phyloP scores from a whole-genome alignment of 2,888 invertebrate species.

The Lasioglossum calceatum region DNA sequence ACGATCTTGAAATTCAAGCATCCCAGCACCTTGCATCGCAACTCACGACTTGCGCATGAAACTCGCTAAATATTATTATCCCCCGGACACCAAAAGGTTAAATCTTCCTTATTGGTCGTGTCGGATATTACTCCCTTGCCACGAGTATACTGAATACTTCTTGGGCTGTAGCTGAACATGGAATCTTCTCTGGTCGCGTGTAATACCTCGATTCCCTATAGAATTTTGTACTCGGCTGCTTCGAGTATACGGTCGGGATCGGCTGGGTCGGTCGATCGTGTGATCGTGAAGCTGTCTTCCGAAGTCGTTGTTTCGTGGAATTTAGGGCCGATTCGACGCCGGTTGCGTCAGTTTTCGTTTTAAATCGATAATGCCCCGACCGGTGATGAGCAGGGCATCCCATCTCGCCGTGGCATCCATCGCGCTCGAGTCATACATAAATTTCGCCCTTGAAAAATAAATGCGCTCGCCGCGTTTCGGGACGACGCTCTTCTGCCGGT shows the following conservation, averaged over 20 bases:
- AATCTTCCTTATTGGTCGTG: background rate
- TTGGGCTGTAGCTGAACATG: background rate
- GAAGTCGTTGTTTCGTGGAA: constrained; percentile 49
- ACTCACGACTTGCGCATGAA: background rate
- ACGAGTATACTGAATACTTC: background rate
- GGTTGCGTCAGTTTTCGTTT: constrained; percentile 53
- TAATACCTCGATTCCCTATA: background rate
- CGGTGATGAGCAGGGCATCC: constrained; percentile 63
- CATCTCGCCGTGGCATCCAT: constrained; percentile 55
- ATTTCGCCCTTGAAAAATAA: constrained; percentile 72
- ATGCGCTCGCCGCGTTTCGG: constrained; percentile 53
- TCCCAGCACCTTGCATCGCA: background rate
- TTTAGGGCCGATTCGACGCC: constrained; percentile 57
- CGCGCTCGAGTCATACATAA: constrained; percentile 72
- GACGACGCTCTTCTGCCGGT: constrained; percentile 31
- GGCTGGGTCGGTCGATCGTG: constrained; percentile 15
- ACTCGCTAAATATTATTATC: constrained; percentile 2
- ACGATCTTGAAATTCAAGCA: background rate
- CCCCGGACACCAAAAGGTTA: background rate
- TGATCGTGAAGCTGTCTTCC: constrained; percentile 26
- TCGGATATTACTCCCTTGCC: background rate
- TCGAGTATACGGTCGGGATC: background rate
- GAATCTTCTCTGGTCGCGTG: background rate
- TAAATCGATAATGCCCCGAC: constrained; percentile 66
- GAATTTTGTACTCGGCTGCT: background rate